These are phyloP conservation scores for Mesorhabditis spiculigera DNA, from an alignment of 2,888 invertebrate species.

Conservation along the genomic window DNA sequence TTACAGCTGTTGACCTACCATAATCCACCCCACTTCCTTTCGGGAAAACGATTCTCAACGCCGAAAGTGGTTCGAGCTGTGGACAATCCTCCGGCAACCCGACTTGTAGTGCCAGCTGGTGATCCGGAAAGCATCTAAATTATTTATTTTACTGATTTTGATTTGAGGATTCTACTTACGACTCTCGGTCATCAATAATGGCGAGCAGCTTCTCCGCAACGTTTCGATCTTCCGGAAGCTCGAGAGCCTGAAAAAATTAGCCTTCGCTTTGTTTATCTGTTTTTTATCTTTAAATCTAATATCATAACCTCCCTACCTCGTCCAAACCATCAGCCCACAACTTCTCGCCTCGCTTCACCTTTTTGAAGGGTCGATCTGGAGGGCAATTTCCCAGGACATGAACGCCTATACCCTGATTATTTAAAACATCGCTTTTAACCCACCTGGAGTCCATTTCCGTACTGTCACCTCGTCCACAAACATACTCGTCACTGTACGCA, in stretches of 20 bases:
- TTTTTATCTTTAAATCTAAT: background rate
- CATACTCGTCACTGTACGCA: constrained; percentile 37
- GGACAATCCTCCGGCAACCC: constrained; percentile 15
- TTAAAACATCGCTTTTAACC: constrained; percentile 9
- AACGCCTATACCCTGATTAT: constrained; percentile 8
- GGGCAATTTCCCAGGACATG: constrained; percentile 41
- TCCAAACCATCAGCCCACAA: constrained; percentile 11
- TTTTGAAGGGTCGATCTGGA: constrained; percentile 33
- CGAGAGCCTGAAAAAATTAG: too few relatives aligned
- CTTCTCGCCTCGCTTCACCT: constrained; percentile 29
- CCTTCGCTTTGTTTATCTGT: background rate
- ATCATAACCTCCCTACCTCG: background rate
- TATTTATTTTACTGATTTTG: too few relatives aligned
- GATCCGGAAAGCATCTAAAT: constrained; percentile 38
- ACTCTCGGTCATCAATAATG: constrained; percentile 21
- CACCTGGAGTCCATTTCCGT: constrained; percentile 23
- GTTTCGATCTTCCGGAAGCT: constrained; percentile 9
- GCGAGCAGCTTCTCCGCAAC: constrained; percentile 23
- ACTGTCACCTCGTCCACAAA: constrained; percentile 22
- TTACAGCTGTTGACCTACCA: background rate
- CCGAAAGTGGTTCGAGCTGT: background rate
- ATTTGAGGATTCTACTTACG: background rate
- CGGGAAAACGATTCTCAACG: background rate
- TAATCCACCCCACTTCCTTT: background rate
- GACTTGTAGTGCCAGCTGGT: constrained; percentile 34